Percentiles rank a stretch among this genome's conserved stretches.
Evolutionary conservation across 2,797 vertebrate species (phyloP).

Genomic region (Ctenopoma multispine): DNA sequence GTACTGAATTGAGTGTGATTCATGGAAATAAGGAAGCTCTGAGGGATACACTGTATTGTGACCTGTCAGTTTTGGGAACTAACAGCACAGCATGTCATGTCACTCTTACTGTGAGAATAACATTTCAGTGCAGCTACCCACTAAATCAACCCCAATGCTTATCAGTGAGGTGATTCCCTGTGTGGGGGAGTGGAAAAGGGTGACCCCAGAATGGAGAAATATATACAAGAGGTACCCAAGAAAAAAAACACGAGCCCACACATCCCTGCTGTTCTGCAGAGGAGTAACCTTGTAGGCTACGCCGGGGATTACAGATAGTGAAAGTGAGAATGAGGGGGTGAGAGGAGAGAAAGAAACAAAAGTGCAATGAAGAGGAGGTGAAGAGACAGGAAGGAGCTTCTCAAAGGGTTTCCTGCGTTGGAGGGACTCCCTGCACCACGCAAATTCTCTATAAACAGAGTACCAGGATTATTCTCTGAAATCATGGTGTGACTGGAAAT

Average conservation of each 20-base stretch:
- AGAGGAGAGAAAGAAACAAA: constrained; percentile 78
- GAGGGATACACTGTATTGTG: constrained; percentile 36
- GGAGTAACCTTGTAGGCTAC: constrained; percentile 67
- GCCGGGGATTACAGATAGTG: constrained; percentile 72
- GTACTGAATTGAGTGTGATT: constrained; percentile 40
- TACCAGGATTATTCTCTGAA: constrained; percentile 68
- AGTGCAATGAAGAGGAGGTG: constrained; percentile 80
- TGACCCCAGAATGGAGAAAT: constrained; percentile 80
- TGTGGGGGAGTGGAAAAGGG: constrained; percentile 82
- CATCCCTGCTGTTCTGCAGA: constrained; percentile 53
- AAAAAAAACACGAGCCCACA: constrained; percentile 70
- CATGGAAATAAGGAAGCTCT: constrained; percentile 34
- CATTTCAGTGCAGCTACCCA: constrained; percentile 53
- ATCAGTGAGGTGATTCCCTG: constrained; percentile 76
- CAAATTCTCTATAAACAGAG: constrained; percentile 62
- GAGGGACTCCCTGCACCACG: constrained; percentile 77
- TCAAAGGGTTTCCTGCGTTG: constrained; percentile 86
- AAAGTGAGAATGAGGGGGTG: constrained; percentile 85
- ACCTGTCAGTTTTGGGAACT: constrained; percentile 50
- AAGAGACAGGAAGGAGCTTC: constrained; percentile 80
- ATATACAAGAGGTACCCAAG: constrained; percentile 43
- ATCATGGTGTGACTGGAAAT: constrained; percentile 69
- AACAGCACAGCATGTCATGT: constrained; percentile 43
- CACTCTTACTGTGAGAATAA: constrained; percentile 37
- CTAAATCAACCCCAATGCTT: constrained; percentile 53